Evolutionary conservation across 2,113 vertebrate genomes (phyloP), one percentile per base, ranked within the genome.

Genomic region (Chionis minor): DNA sequence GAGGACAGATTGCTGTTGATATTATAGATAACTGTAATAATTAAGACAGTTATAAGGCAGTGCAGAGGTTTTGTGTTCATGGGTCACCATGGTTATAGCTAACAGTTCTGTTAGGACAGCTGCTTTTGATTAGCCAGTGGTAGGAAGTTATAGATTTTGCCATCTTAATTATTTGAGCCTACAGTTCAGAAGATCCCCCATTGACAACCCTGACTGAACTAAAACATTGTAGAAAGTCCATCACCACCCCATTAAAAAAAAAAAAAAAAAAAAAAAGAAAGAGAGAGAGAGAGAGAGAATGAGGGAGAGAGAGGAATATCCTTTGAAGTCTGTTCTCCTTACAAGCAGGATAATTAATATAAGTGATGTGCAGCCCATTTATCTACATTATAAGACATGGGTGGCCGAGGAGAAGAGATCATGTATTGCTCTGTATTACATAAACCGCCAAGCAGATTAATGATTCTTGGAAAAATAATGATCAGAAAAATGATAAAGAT

Each of bases 381-480:
- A 79, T 87, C 81, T 90, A 74, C 55, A 71, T 94, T 81, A 42
- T 87, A 89, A 94, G 28, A 80, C 65, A 86, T 61, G n/a, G 49
- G 73, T 72, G 81, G 49, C 54, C 33, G 10, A 83, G 42, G 42
- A 92, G 42, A 91, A 84, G 33, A 52, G 17, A 42, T 91, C 58
- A 51, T 66, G n/a, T 87, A 70, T 75, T 92, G 75, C 69, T 95
- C 49, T 81, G 14, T 58, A 74, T 81, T 89, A 75, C 45, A 70
- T 92, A 70, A 96, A 90, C 20, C 56, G 42, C n/a, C 78, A 85
- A 87, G 40, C 6, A 5, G 62, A 88, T 89, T 90, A 90, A 92
- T 73, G 35, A 70, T 92, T 95, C 66, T 62, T 77, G 66, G 66
- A 92, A 93, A 95, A 95, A 91, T 82, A 88, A 91, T 66, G 35